Conservation (phyloP, 2,797 vertebrate genomes). For the Bradypodion pumilum region DNA sequence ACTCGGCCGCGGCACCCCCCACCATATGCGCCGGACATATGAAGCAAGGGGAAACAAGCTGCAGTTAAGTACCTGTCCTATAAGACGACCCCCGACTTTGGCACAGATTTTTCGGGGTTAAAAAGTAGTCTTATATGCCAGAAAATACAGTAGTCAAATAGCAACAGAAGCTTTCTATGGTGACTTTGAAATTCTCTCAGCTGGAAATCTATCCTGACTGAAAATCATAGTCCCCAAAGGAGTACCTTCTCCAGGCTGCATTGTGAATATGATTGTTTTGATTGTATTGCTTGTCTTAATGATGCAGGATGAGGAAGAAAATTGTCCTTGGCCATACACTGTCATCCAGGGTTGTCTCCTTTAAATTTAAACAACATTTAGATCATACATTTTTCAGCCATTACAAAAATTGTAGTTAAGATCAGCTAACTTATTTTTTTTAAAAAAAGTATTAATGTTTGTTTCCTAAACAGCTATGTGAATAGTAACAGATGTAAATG, state of each 20-base stretch:
- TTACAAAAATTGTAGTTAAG: not conserved
- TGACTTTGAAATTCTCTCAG: too few relatives aligned
- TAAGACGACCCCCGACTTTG: too few relatives aligned
- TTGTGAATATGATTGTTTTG: not conserved
- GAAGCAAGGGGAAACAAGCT: too few relatives aligned
- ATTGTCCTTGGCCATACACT: not conserved
- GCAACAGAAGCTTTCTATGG: too few relatives aligned
- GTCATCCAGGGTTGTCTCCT: not conserved
- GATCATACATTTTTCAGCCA: not conserved
- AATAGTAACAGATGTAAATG: constrained; percentile 5
- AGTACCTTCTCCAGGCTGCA: not conserved
- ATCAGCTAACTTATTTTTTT: not conserved
- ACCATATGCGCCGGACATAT: too few relatives aligned
- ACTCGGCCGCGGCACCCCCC: too few relatives aligned
- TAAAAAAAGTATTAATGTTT: not conserved
- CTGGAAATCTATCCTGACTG: too few relatives aligned
- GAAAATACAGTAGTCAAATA: too few relatives aligned
- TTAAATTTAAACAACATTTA: not conserved
- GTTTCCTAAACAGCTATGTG: constrained; percentile 8
- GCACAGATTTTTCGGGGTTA: too few relatives aligned
- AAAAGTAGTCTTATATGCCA: too few relatives aligned
- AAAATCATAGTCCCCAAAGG: not conserved
- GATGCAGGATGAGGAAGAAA: not conserved
- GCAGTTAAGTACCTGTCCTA: too few relatives aligned
- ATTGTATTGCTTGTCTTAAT: not conserved